Evolutionary conservation across 2,797 vertebrate genomes (phyloP), one percentile per base, ranked within the genome.

Genomic region (Dendrocincla tyrannina): DNA sequence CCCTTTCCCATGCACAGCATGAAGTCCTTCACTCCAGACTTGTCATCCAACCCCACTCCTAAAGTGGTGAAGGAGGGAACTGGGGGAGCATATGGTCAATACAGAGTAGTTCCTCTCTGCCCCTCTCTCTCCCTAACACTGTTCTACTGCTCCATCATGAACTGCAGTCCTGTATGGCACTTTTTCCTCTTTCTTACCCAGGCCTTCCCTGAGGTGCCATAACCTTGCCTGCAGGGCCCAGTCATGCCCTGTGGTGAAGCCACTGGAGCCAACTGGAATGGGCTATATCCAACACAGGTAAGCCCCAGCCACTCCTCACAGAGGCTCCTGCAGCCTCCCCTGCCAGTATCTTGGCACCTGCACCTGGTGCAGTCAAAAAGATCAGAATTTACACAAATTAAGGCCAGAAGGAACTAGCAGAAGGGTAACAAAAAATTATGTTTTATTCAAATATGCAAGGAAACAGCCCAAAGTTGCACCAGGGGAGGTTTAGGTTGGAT

Each of bases 31-130:
- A 7, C 20, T 63, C 10, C 69, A 75, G 42, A n/a, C 11, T 28
- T 28, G 7, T 35, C 37, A 50, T 52, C 15, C 2, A 1, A 9
- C 3, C 28, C 13, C n/a, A 13, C 17, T 52, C 14, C 47, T 20
- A 27, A 9, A 25, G 11, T 0, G 0, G 30, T 2, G 1, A 10
- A 0, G 2, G 20, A 56, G 7, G 6, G 42, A 35, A 44, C 17
- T 11, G 5, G 2, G 7, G 12, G 14, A 14, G 2, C 0, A 0
- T 14, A 4, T 23, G 17, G 9, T n/a, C 56, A 77, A 32, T 13
- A 46, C 18, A n/a, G 6, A 53, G 47, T 7, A 4, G 27, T 4
- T 74, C 24, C 10, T 62, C 50, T 60, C 47, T 76, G 11, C 2
- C 0, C 0, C 2, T 11, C 5, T 35, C n/a, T 72, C 7, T 7